Base-by-base conservation (phyloP, 2,797 vertebrate species). In the Gallinago nigripennis region DNA sequence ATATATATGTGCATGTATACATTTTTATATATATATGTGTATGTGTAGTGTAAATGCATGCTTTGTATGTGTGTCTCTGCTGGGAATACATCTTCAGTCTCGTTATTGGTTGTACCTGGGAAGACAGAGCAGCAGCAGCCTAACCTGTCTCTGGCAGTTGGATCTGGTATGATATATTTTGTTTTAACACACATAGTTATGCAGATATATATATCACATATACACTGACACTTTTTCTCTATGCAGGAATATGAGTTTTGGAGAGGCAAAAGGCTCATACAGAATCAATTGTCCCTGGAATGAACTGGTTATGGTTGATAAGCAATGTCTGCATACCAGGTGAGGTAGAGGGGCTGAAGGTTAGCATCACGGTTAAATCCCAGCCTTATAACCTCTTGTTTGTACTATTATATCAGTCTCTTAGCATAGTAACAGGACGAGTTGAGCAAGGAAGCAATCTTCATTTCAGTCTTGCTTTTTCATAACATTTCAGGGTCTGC, bases 391-490 rank as follows among this genome's bases (percentile, higher is more conserved):
- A 77, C 43, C 35, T 56, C n/a, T 79, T 45, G 9, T 81, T 76
- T 92, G 39, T 70, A 79, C 21, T 10, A 31, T 76, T 88, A 24
- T 56, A 27, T 48, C 39, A 75, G n/a, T 31, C 19, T 90, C 23
- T 77, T 79, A 31, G 8, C 6, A 12, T 15, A 76, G 19, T 65
- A 83, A 72, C 37, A 88, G 63, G 43, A 66, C 54, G 14, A 41
- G 24, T 9, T 48, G 58, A 82, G 84, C 45, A 45, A 9, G 1
- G 37, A 90, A 88, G 6, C 7, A 75, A 78, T 16, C 8, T 73
- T 70, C 35, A 76, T 58, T 61, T 76, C 27, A 79, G 19, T 20
- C 61, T 82, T 84, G 9, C 3, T 88, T 92, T 95, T 88, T 60
- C 39, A 16, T 30, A 60, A 24, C 8, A 70, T 66, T 88, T 91